Evolutionary conservation across 2,113 vertebrate species (phyloP).

Genomic region (Andinoacara biseriatus): DNA sequence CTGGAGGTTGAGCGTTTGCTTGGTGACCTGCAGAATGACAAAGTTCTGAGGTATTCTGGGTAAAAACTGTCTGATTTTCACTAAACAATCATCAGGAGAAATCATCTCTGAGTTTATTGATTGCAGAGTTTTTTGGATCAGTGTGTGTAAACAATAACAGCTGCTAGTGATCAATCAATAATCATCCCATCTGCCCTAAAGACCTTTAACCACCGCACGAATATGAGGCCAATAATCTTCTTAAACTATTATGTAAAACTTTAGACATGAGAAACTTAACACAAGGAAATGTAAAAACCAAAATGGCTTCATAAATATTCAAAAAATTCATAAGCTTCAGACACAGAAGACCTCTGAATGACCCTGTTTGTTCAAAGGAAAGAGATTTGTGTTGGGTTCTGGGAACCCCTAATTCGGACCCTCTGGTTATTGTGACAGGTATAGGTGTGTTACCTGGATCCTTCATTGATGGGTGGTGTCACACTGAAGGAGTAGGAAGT

Average conservation of each 20-base stretch:
- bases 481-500: not conserved
- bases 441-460: slow-evolving; percentile 4
- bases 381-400: not conserved
- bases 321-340: not conserved
- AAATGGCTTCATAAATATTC: not conserved
- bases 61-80: not conserved
- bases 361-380: not conserved
- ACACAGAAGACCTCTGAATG: not conserved
- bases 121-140: no score
- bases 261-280: not conserved
- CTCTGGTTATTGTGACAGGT: not conserved
- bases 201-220: not conserved
- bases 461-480: not conserved
- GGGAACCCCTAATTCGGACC: not conserved
- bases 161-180: not conserved
- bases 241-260: not conserved
- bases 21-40: not conserved
- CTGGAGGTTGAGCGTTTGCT: not conserved
- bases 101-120: no score
- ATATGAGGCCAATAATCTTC: not conserved
- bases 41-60: not conserved
- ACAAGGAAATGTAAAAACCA: not conserved
- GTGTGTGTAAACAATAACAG: no score
- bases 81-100: no score
- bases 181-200: not conserved